Evolutionary conservation across 2,888 invertebrate genomes (phyloP), one percentile per base, ranked within the genome.

Genomic region (Chrysodeixis includens): DNA sequence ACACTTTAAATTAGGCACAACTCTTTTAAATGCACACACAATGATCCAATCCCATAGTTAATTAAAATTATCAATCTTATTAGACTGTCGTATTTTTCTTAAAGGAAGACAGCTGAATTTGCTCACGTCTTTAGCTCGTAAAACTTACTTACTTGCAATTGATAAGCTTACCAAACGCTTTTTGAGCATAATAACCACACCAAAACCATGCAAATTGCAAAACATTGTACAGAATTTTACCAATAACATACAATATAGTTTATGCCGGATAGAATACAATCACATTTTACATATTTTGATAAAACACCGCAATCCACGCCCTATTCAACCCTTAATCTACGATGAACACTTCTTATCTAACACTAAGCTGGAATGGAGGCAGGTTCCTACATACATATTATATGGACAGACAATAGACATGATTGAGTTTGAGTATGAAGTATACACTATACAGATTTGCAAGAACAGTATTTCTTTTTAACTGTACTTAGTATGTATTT

Each of bases 331-430:
- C 66, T 81, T 72, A 75, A 66, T 60, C 76, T 81, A 83, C 69
- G 73, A 69, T 83, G 84, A 85, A 87, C 84, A 86, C 83, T 76
- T 80, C 70, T 71, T 78, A 83, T 81, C 76, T 78, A 83, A 66
- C 46, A 78, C 83, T 86, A 87, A 68, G 65, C 52, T 87, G 88
- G 89, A 90, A 88, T 89, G 90, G 82, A 86, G 60, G 74, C 54
- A 49, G 22, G 32, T 16, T 32, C 30, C 16, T 51, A n/a, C 14
- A 26, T 60, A n/a, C n/a, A n/a, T n/a, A n/a, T n/a, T 16, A 63
- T 49, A 40, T 62, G 54, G 56, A 64, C 63, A 62, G 46, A 56
- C 52, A n/a, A 5, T 26, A 26, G 26, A 26, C 26, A 26, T 26
- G 6, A 4, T 26, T 26, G 2, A 26, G 26, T 26, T 4, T 4